Percentiles rank a stretch among this genome's conserved stretches.
These are phyloP conservation scores for Pyrrhosoma nymphula DNA, from an alignment of 2,888 invertebrate genomes.

Conservation along the genomic window DNA sequence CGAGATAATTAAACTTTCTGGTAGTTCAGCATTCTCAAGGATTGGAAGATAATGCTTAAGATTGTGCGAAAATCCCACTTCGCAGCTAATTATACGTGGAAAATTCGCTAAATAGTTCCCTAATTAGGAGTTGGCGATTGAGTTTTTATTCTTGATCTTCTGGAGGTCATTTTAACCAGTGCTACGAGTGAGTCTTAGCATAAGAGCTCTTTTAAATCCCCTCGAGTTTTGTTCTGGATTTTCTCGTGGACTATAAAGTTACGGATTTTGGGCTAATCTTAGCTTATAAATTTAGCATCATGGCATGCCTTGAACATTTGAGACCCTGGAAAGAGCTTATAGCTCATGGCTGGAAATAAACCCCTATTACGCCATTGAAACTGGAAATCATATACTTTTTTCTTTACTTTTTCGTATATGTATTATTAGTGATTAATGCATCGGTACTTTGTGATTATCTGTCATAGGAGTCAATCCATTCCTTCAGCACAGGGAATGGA, in stretches of 20 bases:
- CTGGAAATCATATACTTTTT: too few species aligned
- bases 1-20: too few species aligned
- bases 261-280: background rate
- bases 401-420: too few species aligned
- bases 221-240: background rate
- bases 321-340: background rate
- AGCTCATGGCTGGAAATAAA: background rate
- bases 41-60: too few species aligned
- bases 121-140: background rate
- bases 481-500: too few species aligned
- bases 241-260: background rate
- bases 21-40: too few species aligned
- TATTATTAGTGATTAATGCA: too few species aligned
- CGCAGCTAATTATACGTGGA: background rate
- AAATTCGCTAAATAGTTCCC: background rate
- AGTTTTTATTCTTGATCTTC: background rate
- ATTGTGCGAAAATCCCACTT: background rate
- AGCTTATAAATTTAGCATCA: background rate
- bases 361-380: background rate
- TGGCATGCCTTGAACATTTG: background rate
- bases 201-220: background rate
- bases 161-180: background rate
- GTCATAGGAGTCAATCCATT: too few species aligned
- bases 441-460: too few species aligned
- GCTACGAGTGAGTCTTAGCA: background rate